Percentiles rank a stretch among this genome's conserved stretches.
phyloP scores from a whole-genome alignment of 2,888 invertebrate genomes.

The Drosophila kuntzei region DNA sequence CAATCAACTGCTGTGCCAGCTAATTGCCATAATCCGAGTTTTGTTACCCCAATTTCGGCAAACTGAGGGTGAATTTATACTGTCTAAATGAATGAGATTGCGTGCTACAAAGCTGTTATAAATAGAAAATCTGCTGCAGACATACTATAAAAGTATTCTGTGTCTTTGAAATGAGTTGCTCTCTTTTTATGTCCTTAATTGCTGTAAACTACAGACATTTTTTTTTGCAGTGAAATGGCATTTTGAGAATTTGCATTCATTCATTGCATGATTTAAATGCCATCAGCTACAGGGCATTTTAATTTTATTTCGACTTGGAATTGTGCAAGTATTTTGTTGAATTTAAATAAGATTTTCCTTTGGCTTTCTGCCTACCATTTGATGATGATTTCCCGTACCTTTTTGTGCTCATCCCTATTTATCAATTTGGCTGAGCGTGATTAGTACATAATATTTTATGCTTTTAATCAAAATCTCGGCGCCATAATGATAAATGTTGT shows the following conservation, averaged over 20 bases:
- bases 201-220: constrained; percentile 22
- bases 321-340: constrained; percentile 25
- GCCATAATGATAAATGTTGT: constrained; percentile 71
- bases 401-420: constrained; percentile 14
- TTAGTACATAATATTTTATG: constrained; percentile 69
- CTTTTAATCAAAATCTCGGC: constrained; percentile 74
- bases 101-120: constrained; percentile 58
- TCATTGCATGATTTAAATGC: constrained; percentile 13
- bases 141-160: constrained; percentile 9
- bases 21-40: constrained; percentile 62
- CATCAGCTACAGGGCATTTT: constrained; percentile 7
- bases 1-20: constrained; percentile 15
- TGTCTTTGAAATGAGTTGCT: constrained; percentile 24
- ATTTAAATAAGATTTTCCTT: neutral
- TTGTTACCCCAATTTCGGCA: constrained; percentile 11
- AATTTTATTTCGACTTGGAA: neutral
- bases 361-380: constrained; percentile 4
- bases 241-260: constrained; percentile 47
- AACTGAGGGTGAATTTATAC: constrained; percentile 3
- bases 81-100: constrained; percentile 53
- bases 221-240: constrained; percentile 10
- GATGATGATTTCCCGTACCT: constrained; percentile 4
- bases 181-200: constrained; percentile 47
- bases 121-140: constrained; percentile 23
- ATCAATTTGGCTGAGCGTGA: constrained; percentile 42